Conservation (phyloP, 2,888 invertebrate species). For the Cyrtodaria siliqua region DNA sequence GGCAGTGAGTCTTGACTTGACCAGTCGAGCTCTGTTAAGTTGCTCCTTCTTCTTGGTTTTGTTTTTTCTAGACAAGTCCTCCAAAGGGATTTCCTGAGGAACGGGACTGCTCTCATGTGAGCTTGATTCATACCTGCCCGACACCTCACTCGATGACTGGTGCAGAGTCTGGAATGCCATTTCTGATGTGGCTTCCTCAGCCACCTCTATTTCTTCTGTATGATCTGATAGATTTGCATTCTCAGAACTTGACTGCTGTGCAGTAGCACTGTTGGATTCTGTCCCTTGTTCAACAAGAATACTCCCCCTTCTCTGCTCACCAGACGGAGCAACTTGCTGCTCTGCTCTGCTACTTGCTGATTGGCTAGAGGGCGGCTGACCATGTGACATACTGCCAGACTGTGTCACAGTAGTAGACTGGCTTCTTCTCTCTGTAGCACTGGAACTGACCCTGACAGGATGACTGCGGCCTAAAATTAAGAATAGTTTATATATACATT, state of each 20-base stretch:
- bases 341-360: conserved; percentile 16
- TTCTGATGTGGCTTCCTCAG: conserved; percentile 80
- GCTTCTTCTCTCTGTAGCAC: conserved; percentile 30
- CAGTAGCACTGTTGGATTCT: conserved; percentile 27
- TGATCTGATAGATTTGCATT: conserved; percentile 6
- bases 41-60: conserved; percentile 60
- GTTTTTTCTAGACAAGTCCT: conserved; percentile 81
- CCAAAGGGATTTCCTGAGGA: conserved; percentile 84
- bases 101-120: conserved; percentile 64
- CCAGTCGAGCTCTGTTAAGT: conserved; percentile 36
- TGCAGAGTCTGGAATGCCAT: conserved; percentile 82
- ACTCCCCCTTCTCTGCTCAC: not conserved
- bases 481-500: not conserved
- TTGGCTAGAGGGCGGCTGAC: conserved; percentile 27
- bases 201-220: conserved; percentile 72
- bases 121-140: conserved; percentile 53
- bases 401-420: conserved; percentile 28
- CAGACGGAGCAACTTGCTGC: not conserved
- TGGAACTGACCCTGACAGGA: conserved; percentile 68
- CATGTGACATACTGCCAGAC: too few relatives aligned
- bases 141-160: conserved; percentile 62
- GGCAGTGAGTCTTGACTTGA: conserved; percentile 58
- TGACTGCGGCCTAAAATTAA: conserved; percentile 76
- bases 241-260: not conserved
- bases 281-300: conserved; percentile 48